Conservation (phyloP, 2,797 vertebrate species). For the Acanthiza pusilla region DNA sequence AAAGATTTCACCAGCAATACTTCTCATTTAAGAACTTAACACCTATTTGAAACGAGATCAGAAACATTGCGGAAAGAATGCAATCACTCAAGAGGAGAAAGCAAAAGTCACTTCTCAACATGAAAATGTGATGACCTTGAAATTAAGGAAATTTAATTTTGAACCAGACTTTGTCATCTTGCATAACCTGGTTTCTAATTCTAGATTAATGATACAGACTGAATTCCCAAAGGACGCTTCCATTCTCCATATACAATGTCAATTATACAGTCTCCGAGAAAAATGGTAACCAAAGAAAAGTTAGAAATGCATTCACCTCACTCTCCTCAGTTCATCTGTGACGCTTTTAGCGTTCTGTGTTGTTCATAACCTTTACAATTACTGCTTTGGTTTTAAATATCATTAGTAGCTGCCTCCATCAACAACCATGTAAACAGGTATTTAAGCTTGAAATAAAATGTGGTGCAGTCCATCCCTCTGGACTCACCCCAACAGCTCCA, state of each 20-base stretch:
- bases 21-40: background rate
- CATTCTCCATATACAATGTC: background rate
- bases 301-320: background rate
- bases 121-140: background rate
- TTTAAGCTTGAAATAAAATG: background rate
- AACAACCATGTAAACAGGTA: background rate
- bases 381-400: background rate
- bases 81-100: background rate
- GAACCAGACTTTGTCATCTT: background rate
- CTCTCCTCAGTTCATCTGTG: background rate
- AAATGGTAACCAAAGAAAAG: background rate
- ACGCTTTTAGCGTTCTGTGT: background rate
- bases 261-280: background rate
- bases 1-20: background rate
- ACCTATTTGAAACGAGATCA: background rate
- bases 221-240: background rate
- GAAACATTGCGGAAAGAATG: background rate
- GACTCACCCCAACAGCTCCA: background rate
- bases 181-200: slow-evolving; percentile 56
- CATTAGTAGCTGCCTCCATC: background rate
- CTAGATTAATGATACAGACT: background rate
- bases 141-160: slow-evolving; percentile 5
- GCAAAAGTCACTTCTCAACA: background rate
- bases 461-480: background rate
- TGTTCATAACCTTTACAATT: background rate